These are phyloP conservation scores for Stigmatopora nigra DNA, from an alignment of 2,113 vertebrate genomes.

Conservation along the genomic window DNA sequence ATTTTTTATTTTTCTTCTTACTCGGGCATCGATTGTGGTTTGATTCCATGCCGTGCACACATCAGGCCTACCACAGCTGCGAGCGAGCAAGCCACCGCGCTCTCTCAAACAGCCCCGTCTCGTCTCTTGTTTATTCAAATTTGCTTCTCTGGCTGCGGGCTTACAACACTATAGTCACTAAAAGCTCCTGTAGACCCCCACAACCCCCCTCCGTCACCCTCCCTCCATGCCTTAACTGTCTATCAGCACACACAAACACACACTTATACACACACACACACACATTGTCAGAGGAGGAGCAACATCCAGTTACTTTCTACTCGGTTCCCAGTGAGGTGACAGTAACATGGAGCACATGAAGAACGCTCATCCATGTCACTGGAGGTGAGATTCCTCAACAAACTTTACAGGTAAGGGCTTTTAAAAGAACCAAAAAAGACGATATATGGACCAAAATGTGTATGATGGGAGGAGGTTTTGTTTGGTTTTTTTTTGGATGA, in stretches of 20 bases:
- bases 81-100: conserved; percentile 24
- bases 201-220: conserved; percentile 17
- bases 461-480: too few relatives aligned
- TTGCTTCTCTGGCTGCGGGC: conserved; percentile 34
- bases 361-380: conserved; percentile 25
- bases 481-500: not conserved
- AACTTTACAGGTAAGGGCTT: conserved; percentile 31
- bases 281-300: conserved; percentile 54
- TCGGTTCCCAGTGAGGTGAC: conserved; percentile 34
- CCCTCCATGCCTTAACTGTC: conserved; percentile 30
- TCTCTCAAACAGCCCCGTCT: conserved; percentile 25
- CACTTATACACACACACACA: conserved; percentile 20
- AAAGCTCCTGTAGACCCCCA: conserved; percentile 29
- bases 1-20: conserved; percentile 16
- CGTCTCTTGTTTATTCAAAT: conserved; percentile 42
- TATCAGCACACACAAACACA: conserved; percentile 24
- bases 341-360: conserved; percentile 48
- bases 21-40: conserved; percentile 25
- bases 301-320: conserved; percentile 29
- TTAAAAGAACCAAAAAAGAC: too few relatives aligned
- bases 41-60: conserved; percentile 19
- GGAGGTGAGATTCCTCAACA: conserved; percentile 30
- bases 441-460: not conserved
- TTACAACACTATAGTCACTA: conserved; percentile 39
- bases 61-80: conserved; percentile 26